Evolutionary conservation across 2,797 vertebrate species (phyloP).

Genomic region (Neostethus bicornis): DNA sequence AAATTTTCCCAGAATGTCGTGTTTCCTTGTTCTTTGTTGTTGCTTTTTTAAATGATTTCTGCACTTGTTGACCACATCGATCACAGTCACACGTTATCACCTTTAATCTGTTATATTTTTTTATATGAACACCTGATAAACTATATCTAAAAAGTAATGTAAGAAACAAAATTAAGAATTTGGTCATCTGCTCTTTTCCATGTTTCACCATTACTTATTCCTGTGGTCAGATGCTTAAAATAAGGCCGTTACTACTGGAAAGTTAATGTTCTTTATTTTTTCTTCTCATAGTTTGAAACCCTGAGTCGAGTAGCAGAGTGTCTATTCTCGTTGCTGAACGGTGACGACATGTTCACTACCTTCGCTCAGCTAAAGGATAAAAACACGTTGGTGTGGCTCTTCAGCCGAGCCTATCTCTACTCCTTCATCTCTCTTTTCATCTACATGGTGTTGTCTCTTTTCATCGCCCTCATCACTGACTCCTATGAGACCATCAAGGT

Average conservation of each 20-base stretch:
- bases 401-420: constrained; percentile 92
- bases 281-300: constrained; percentile 90
- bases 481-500: constrained; percentile 98
- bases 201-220: no score
- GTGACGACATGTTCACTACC: constrained; percentile 96
- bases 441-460: constrained; percentile 98
- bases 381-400: constrained; percentile 91
- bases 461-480: constrained; percentile 96
- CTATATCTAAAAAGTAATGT: no score
- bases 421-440: constrained; percentile 97
- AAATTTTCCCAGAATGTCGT: neutral
- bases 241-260: no score
- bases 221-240: no score
- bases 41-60: neutral
- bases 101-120: no score
- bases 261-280: no score
- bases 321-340: constrained; percentile 95
- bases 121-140: neutral
- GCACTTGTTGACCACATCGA: no score
- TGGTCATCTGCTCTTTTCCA: neutral
- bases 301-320: constrained; percentile 93
- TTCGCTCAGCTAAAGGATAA: constrained; percentile 94
- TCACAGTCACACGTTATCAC: neutral
- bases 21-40: constrained; percentile 17
- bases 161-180: no score